Evolutionary conservation across 1,140 invertebrate genomes (phyloP).

Genomic region (Ceratina australensis): DNA sequence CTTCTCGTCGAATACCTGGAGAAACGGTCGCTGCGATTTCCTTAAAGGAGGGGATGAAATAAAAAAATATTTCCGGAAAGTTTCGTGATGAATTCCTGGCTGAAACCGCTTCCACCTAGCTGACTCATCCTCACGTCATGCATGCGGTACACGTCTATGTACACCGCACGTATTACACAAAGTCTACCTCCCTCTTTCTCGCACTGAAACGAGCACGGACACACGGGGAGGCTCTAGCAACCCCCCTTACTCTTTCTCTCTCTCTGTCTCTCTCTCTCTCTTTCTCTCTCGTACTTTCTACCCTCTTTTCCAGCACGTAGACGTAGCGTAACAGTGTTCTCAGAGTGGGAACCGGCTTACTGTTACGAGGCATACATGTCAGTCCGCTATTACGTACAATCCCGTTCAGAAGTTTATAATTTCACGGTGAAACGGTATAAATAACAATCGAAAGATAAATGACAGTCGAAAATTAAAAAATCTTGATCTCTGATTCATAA

Average conservation of each 20-base stretch:
- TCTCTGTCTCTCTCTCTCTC: constrained; percentile 17
- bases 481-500: no score
- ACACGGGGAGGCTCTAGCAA: background rate
- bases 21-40: background rate
- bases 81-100: constrained; percentile 55
- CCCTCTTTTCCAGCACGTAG: constrained; percentile 56
- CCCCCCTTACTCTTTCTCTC: constrained; percentile 15
- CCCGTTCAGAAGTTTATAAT: no score
- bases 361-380: constrained; percentile 59
- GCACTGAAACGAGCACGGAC: background rate
- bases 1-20: background rate
- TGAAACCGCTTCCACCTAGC: constrained; percentile 47
- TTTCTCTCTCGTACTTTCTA: constrained; percentile 23
- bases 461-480: no score
- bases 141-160: constrained; percentile 54
- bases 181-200: constrained; percentile 31
- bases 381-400: constrained; percentile 52
- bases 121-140: constrained; percentile 64
- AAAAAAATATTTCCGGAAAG: constrained; percentile 55
- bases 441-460: no score
- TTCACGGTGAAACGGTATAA: no score
- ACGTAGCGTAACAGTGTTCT: constrained; percentile 56
- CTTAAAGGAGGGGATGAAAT: constrained; percentile 2
- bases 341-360: constrained; percentile 62
- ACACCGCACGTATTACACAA: constrained; percentile 51